Base-by-base conservation (phyloP, 2,797 vertebrate species). In the Dromococcyx pavoninus region DNA sequence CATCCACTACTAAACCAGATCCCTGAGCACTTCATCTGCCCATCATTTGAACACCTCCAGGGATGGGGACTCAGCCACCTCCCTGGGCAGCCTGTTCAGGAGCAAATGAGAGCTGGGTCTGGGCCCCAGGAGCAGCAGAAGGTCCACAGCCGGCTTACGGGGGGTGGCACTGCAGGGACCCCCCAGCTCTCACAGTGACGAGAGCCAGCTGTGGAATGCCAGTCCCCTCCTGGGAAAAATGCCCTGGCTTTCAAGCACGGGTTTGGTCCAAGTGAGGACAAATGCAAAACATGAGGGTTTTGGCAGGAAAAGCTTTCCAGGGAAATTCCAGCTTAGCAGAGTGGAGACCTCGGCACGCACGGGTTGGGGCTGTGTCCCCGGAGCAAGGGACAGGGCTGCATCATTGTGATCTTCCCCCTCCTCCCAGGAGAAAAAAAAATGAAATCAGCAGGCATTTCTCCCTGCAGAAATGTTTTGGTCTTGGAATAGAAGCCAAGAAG, bases 401-500 rank as follows among this genome's bases (percentile, higher is more conserved):
- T 35, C 81, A 14, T 17, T 22, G 12, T 1, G 5, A 61, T 28
- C 72, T 62, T 5, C 24, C 33, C 33, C 9, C 35, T 18, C 28
- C 8, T 8, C 44, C 43, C 4, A 21, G 10, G 16, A 21, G 13
- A 41, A 15, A 39, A 15, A 39, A 25, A 16, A 62, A 50, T 67
- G 25, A 33, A 64, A 53, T 13, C 81, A 69, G 50, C 77, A 35
- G 80, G 41, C 50, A 30, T 10, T 22, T 53, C 44, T 61, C 44
- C 69, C 65, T 22, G 28, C 1, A 1, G 79, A 33, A 75, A 46
- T 0, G 0, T 60, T 58, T 67, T 4, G 0, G 11, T 43, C 15
- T 19, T 58, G 75, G 64, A 41, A 66, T 60, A 14, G 5, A 58
- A 85, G 87, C 76, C 79, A 58, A 80, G 12, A 32, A 76, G 51